Conservation (phyloP, 2,113 vertebrate species). For the Phycodurus eques region DNA sequence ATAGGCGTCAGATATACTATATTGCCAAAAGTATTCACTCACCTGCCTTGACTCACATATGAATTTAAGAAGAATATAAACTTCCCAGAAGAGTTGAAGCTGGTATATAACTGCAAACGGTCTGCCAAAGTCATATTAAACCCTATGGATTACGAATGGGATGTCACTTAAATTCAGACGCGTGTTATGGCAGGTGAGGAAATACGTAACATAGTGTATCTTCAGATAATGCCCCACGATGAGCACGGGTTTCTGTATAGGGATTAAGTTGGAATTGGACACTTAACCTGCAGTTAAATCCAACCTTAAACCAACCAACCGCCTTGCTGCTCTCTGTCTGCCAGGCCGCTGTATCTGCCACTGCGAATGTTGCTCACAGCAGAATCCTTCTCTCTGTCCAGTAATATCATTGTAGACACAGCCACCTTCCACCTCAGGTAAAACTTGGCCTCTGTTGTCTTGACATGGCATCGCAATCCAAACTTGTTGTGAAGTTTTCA, state of each 20-base stretch:
- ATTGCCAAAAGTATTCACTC: no score
- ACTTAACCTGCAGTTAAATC: neutral
- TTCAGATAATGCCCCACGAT: neutral
- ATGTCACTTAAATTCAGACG: no score
- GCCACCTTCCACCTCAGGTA: slow-evolving; percentile 91
- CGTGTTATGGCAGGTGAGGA: no score
- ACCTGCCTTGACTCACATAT: no score
- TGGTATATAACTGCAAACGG: no score
- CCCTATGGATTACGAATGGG: no score
- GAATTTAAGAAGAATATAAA: no score
- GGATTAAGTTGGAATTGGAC: neutral
- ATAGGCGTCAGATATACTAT: no score
- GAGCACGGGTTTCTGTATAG: neutral
- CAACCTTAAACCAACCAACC: neutral
- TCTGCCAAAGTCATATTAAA: no score
- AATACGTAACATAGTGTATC: no score
- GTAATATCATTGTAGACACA: slow-evolving; percentile 90
- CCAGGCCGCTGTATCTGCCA: slow-evolving; percentile 86
- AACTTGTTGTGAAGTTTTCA: slow-evolving; percentile 4
- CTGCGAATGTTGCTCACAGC: slow-evolving; percentile 82
- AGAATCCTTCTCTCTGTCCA: slow-evolving; percentile 89
- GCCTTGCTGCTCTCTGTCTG: slow-evolving; percentile 10
- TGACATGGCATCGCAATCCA: neutral
- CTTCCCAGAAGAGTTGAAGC: no score
- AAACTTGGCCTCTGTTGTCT: neutral